Evolutionary conservation across 1,140 invertebrate species (phyloP).

Genomic region (Drosophila tristis): DNA sequence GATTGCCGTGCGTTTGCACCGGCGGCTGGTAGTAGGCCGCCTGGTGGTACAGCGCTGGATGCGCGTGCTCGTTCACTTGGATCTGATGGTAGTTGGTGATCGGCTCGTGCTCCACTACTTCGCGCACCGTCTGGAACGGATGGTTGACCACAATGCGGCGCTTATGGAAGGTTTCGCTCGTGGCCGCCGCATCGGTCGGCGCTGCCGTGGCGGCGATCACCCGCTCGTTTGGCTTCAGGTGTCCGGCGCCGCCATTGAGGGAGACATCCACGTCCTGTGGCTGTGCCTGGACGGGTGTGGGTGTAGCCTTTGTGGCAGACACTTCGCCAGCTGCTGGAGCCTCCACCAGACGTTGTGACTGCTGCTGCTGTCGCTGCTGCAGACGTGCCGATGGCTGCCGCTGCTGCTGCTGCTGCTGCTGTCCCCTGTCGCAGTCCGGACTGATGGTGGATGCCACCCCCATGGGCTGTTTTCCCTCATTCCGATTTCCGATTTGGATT

Average conservation of each 20-base stretch:
- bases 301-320: constrained; percentile 85
- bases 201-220: constrained; percentile 87
- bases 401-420: constrained; percentile 19
- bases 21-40: constrained; percentile 73
- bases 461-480: constrained; percentile 55
- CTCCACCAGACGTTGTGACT: constrained; percentile 68
- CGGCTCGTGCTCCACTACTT: constrained; percentile 86
- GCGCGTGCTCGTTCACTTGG: constrained; percentile 83
- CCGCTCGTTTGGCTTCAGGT: constrained; percentile 83
- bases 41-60: constrained; percentile 68
- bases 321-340: constrained; percentile 81
- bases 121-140: constrained; percentile 87
- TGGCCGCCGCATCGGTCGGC: constrained; percentile 84
- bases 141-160: constrained; percentile 87
- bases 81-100: constrained; percentile 86
- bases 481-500: constrained; percentile 63
- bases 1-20: constrained; percentile 65
- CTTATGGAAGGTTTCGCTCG: constrained; percentile 86
- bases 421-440: constrained; percentile 58
- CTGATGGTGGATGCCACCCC: constrained; percentile 62
- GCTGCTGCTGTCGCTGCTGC: constrained; percentile 28
- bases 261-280: constrained; percentile 64
- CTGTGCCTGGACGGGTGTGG: constrained; percentile 37
- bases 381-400: constrained; percentile 34
- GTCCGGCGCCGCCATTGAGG: constrained; percentile 61